A percentile compares a stretch with the other conserved stretches of the same genome.
Evolutionary conservation across 1,140 invertebrate genomes (phyloP).

Genomic region (Euwallacea fornicatus): DNA sequence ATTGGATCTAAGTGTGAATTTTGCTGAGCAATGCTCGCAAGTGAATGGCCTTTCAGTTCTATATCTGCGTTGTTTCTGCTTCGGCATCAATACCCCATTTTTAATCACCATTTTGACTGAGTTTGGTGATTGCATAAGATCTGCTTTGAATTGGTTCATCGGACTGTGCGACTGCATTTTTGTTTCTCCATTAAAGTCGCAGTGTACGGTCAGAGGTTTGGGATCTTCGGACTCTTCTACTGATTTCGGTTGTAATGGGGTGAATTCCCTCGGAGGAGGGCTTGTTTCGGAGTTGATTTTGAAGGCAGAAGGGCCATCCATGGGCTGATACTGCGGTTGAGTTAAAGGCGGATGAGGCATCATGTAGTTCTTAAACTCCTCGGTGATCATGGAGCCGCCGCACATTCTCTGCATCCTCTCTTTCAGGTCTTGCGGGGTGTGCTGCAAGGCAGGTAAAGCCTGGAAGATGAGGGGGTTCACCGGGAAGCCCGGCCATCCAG

Average conservation of each 20-base stretch:
- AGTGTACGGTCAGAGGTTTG: conserved; percentile 46
- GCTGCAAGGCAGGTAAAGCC: conserved; percentile 57
- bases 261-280: not conserved
- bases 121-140: conserved; percentile 56
- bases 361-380: conserved; percentile 48
- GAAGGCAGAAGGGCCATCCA: conserved; percentile 15
- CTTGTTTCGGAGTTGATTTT: conserved; percentile 7
- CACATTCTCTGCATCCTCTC: conserved; percentile 66
- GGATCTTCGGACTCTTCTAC: conserved; percentile 46
- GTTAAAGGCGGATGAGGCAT: not conserved
- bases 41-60: conserved; percentile 88
- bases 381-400: conserved; percentile 66
- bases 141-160: conserved; percentile 39
- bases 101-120: conserved; percentile 88
- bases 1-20: conserved; percentile 87
- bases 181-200: conserved; percentile 34
- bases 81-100: conserved; percentile 84
- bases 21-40: conserved; percentile 84
- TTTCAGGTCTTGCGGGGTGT: conserved; percentile 64
- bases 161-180: conserved; percentile 47
- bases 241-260: conserved; percentile 30
- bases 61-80: conserved; percentile 87
- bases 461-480: conserved; percentile 59
- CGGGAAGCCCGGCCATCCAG: conserved; percentile 56
- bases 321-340: not conserved